These are phyloP conservation scores for Darwinula stevensoni DNA, from an alignment of 2,888 invertebrate genomes.

Conservation along the genomic window DNA sequence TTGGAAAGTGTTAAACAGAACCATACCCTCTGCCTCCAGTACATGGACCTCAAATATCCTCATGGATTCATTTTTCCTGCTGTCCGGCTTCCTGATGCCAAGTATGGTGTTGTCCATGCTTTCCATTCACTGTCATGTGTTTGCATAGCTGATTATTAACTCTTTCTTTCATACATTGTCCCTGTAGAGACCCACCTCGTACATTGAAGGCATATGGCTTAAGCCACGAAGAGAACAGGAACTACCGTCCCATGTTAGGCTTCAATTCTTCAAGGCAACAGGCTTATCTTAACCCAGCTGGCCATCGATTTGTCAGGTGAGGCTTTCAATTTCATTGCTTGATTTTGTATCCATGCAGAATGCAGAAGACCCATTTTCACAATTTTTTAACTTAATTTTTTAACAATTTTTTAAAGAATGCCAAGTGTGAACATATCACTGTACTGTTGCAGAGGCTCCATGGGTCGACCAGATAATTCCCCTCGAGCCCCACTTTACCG, in stretches of 20 bases:
- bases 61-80: slow-evolving; percentile 49
- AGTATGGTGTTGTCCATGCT: slow-evolving; percentile 12
- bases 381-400: too few relatives aligned
- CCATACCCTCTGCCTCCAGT: slow-evolving; percentile 27
- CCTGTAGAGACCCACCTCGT: slow-evolving; percentile 30
- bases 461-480: too few relatives aligned
- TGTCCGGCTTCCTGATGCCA: slow-evolving; percentile 22
- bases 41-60: slow-evolving; percentile 43
- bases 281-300: slow-evolving; percentile 32
- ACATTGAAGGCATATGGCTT: slow-evolving; percentile 51
- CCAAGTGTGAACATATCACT: too few relatives aligned
- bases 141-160: neutral
- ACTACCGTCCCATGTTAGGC: slow-evolving; percentile 47
- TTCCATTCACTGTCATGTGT: neutral
- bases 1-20: neutral
- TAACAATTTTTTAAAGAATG: too few relatives aligned
- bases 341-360: too few relatives aligned
- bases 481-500: too few relatives aligned
- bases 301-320: slow-evolving; percentile 41
- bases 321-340: too few relatives aligned
- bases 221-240: slow-evolving; percentile 13
- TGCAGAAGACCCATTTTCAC: too few relatives aligned
- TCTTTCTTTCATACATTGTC: too few relatives aligned
- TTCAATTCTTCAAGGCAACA: slow-evolving; percentile 31
- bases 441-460: too few relatives aligned